Evolutionary conservation across 2,888 invertebrate species (phyloP).

Genomic region (Mallateleia sp.): DNA sequence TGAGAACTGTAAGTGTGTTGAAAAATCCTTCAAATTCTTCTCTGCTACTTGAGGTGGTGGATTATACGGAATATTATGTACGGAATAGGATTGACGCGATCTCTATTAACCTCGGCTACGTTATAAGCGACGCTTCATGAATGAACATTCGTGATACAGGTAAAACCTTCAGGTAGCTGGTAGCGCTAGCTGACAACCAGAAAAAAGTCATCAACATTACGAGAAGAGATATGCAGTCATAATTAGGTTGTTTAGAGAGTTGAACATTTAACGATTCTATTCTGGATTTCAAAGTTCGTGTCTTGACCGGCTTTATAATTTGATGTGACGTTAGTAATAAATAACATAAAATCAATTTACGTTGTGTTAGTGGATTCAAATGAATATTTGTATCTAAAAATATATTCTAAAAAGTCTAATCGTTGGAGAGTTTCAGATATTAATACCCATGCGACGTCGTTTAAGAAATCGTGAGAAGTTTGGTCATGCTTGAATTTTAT

Average conservation of each 20-base stretch:
- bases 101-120: slow-evolving; percentile 86
- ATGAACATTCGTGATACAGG: slow-evolving; percentile 80
- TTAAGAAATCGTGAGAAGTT: too few relatives aligned
- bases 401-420: too few relatives aligned
- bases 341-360: too few relatives aligned
- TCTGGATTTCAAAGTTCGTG: background rate
- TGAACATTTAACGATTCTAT: slow-evolving; percentile 17
- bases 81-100: slow-evolving; percentile 85
- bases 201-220: slow-evolving; percentile 80
- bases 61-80: slow-evolving; percentile 79
- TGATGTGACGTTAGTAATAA: too few relatives aligned
- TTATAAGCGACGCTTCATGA: slow-evolving; percentile 72
- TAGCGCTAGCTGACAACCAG: slow-evolving; percentile 64
- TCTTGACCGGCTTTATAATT: too few relatives aligned
- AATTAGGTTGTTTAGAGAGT: slow-evolving; percentile 23
- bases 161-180: slow-evolving; percentile 79
- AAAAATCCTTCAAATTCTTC: slow-evolving; percentile 20
- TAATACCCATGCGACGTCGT: too few relatives aligned
- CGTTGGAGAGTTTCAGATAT: too few relatives aligned
- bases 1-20: slow-evolving; percentile 10
- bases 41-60: background rate
- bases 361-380: too few relatives aligned
- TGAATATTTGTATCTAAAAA: too few relatives aligned
- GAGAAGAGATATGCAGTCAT: slow-evolving; percentile 1
- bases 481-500: too few relatives aligned